These are phyloP conservation scores for Sinocyclocheilus anophthalmus DNA, from an alignment of 2,113 vertebrate species.

Conservation along the genomic window DNA sequence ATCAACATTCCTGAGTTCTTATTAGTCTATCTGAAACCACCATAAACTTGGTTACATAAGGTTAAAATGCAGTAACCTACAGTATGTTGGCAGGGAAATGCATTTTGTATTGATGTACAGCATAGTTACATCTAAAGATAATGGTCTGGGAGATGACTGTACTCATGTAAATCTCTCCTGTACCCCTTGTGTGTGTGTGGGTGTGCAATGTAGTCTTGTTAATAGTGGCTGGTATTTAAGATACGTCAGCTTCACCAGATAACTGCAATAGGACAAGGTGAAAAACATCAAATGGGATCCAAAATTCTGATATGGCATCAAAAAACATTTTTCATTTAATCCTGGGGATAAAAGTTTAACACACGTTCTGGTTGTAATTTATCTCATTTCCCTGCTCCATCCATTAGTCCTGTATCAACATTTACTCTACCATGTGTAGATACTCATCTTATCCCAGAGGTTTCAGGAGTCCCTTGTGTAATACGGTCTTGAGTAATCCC, in stretches of 20 bases:
- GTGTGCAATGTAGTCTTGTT: neutral
- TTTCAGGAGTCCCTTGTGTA: neutral
- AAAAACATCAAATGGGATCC: neutral
- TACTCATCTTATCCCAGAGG: conserved; percentile 33
- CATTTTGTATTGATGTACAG: too few species aligned
- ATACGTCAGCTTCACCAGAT: too few species aligned
- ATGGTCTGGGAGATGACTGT: too few species aligned
- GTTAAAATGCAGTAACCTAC: too few species aligned
- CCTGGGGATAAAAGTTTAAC: neutral
- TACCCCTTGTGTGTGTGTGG: too few species aligned
- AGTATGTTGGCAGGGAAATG: too few species aligned
- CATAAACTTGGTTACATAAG: too few species aligned
- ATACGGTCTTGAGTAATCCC: neutral
- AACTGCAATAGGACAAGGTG: neutral
- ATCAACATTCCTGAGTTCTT: neutral
- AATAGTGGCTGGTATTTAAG: too few species aligned
- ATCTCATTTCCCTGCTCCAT: neutral
- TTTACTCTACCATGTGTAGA: conserved; percentile 14
- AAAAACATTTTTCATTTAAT: neutral
- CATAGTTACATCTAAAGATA: too few species aligned
- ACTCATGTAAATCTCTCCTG: too few species aligned
- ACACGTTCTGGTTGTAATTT: conserved; percentile 28
- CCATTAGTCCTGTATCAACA: conserved; percentile 11
- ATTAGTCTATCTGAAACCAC: too few species aligned
- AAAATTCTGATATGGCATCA: neutral